Percentiles rank a stretch among this genome's conserved stretches.
phyloP scores from a whole-genome alignment of 2,797 vertebrate genomes.

The Triplophysa yarkandensis region DNA sequence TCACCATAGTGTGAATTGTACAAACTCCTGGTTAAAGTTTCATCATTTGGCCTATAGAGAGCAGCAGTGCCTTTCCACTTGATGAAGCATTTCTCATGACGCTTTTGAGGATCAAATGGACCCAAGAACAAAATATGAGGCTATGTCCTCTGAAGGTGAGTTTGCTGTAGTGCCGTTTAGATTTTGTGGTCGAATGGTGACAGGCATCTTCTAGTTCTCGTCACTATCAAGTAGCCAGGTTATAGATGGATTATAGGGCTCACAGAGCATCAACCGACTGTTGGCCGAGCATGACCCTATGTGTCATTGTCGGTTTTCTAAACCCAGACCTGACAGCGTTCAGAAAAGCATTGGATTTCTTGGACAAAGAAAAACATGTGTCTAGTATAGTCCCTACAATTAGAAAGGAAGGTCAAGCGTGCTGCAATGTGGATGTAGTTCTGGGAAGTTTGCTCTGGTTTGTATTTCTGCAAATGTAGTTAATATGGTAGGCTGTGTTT shows the following conservation, averaged over 20 bases:
- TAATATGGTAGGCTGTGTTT: background rate
- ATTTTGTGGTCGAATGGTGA: constrained; percentile 31
- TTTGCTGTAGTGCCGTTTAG: constrained; percentile 51
- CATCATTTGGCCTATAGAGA: constrained; percentile 31
- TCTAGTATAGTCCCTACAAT: background rate
- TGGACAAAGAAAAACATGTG: background rate
- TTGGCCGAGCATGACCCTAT: constrained; percentile 29
- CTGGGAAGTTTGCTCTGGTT: background rate
- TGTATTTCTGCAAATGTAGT: background rate
- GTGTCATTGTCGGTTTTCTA: background rate
- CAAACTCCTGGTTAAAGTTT: constrained; percentile 2
- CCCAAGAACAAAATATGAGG: constrained; percentile 23
- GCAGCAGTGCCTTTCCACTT: constrained; percentile 29
- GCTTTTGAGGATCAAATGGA: constrained; percentile 23
- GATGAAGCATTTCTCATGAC: background rate
- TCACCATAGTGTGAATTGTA: background rate
- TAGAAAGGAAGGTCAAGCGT: background rate
- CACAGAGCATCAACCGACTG: constrained; percentile 47
- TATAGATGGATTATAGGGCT: constrained; percentile 44
- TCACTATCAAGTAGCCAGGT: constrained; percentile 34
- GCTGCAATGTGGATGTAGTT: background rate
- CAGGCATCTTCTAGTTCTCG: constrained; percentile 17
- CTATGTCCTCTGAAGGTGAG: constrained; percentile 19
- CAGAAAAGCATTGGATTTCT: constrained; percentile 1
- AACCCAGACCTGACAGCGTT: background rate